Evolutionary conservation across 2,113 vertebrate species (phyloP), one percentile per base, ranked within the genome.

Genomic region (Heptranchias perlo): DNA sequence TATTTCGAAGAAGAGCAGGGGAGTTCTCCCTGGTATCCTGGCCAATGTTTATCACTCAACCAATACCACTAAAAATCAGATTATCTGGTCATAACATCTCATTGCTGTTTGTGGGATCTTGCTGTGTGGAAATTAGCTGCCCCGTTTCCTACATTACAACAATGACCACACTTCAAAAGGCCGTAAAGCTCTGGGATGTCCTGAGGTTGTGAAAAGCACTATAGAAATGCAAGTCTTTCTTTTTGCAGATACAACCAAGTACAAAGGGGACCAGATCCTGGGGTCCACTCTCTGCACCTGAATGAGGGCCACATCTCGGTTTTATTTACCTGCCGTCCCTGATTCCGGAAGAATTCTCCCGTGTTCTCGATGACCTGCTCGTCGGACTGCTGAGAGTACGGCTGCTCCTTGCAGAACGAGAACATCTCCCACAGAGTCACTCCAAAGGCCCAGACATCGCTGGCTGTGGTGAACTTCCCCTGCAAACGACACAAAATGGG

Each of bases 311-410:
- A 23, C 31, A 7, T 11, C 44, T 4, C 13, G 8, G 16, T 28
- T 39, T 96, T 96, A 4, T 39, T 82, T 97, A 98, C 98, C 98
- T 98, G 98, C 96, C 98, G 96, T 96, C 98, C 98, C 97, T 98
- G 98, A 97, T 98, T 98, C 96, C 98, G 97, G 98, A 98, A 98
- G 97, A 98, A 98, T 97, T 98, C 98, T 78, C 98, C 98, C 28
- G 98, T 98, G 97, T 98, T 98, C 97, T 98, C 98, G 23, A 98
- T 98, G 97, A 98, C 98, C 97, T 98, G 98, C 96, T 98, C 98
- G 54, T 98, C 98, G 0, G 98, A 98, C 96, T 98, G 97, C 96
- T 98, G 97, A 96, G 98, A 98, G 97, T 98, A 98, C 2, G 98
- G 98, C 96, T 98, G 98, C 97, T 98, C 98, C 96, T 98, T 98